Base-by-base conservation (phyloP, 2,797 vertebrate species). In the Oreochromis grahami region DNA sequence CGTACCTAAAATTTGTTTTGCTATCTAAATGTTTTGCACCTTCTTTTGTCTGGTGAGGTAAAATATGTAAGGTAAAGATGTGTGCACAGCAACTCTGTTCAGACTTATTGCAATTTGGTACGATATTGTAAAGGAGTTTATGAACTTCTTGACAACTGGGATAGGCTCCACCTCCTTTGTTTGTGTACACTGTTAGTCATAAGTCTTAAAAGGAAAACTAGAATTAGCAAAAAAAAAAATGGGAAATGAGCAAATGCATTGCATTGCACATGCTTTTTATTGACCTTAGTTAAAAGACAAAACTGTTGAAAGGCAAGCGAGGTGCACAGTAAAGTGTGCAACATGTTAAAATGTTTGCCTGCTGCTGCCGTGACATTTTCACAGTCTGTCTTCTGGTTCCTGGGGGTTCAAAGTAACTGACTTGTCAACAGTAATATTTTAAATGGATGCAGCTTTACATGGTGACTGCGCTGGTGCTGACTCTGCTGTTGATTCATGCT, bases 341-440 rank as follows among this genome's bases (percentile, higher is more conserved):
- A 68, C 26, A 53, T 36, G 32, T 68, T 48, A 4, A 55, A 74
- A 65, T 1, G 32, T 72, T 51, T 84, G 60, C 51, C 65, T 82
- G 50, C 41, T 63, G 13, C 34, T 7, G 15, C n/a, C 51, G 74
- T 78, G 51, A 60, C 50, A 81, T 17, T 78, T 79, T 72, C 24
- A 29, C 9, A 65, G 52, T 60, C 60, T 45, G 56, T 68, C 34
- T 74, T 8, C 34, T 53, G 56, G 55, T 83, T 81, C 29, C n/a
- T 32, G 12, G 38, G 5, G 7, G 9, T 82, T 84, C 43, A 82
- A 77, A 82, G 50, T 80, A 52, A 82, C 45, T 17, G 41, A 77
- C 74, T 79, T 79, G 60, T 89, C 79, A 86, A 83, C 78, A 84
- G 70, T 48, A 80, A 81, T 84, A 82, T 89, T 79, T 68, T 32